These are phyloP conservation scores for Philopotamus ludificatus DNA, from an alignment of 1,140 invertebrate genomes.

Conservation along the genomic window DNA sequence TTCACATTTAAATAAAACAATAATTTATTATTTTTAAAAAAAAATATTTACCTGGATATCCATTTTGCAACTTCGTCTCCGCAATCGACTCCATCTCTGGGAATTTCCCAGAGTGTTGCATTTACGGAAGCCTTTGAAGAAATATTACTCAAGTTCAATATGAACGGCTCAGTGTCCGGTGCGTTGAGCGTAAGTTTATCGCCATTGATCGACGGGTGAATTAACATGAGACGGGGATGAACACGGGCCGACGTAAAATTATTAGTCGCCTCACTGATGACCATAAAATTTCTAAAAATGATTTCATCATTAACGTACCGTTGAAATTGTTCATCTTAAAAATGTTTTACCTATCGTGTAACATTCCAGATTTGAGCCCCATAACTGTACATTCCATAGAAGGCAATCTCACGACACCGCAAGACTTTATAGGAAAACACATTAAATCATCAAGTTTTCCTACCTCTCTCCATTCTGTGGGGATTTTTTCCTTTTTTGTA, in stretches of 20 bases:
- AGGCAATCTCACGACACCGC: constrained; percentile 28
- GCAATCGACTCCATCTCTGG: constrained; percentile 27
- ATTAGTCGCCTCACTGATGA: constrained; percentile 12
- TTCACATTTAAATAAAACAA: too few species aligned
- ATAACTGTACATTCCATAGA: constrained; percentile 35
- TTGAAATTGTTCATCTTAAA: not conserved
- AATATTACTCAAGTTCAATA: constrained; percentile 20
- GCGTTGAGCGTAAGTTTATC: constrained; percentile 27
- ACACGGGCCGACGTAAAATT: constrained; percentile 30
- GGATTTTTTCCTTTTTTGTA: constrained; percentile 27
- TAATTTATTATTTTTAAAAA: too few species aligned
- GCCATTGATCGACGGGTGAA: constrained; percentile 17
- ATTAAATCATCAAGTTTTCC: constrained; percentile 33
- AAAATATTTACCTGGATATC: constrained; percentile 30
- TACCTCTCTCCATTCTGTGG: constrained; percentile 33
- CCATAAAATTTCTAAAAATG: constrained; percentile 32
- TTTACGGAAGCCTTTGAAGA: too few species aligned
- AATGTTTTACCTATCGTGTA: constrained; percentile 29
- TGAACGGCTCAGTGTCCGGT: constrained; percentile 24
- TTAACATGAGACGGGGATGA: constrained; percentile 29
- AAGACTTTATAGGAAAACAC: constrained; percentile 40
- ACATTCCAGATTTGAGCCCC: constrained; percentile 24
- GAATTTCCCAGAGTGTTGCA: too few species aligned
- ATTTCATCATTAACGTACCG: constrained; percentile 1
- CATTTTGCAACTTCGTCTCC: constrained; percentile 33